These are phyloP conservation scores for Jacana jacana DNA, from an alignment of 2,113 vertebrate genomes.

Conservation along the genomic window DNA sequence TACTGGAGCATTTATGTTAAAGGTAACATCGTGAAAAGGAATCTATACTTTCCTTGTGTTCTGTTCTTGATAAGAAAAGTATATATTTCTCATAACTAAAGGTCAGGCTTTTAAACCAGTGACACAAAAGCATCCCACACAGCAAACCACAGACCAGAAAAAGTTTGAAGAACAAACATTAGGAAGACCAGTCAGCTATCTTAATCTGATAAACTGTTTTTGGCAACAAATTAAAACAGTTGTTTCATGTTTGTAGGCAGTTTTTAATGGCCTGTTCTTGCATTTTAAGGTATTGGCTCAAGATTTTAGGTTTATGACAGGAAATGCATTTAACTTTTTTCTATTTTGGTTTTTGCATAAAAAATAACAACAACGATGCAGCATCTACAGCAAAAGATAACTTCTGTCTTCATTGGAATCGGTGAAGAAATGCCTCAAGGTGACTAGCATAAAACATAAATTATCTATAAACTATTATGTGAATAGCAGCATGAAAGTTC, in stretches of 20 bases:
- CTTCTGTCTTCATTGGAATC: background rate
- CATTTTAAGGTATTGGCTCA: background rate
- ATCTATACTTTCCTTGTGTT: background rate
- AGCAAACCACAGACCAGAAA: background rate
- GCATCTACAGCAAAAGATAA: background rate
- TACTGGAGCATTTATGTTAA: background rate
- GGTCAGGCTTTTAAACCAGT: background rate
- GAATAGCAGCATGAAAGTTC: background rate
- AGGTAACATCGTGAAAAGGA: background rate
- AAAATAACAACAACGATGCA: background rate
- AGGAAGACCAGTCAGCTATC: background rate
- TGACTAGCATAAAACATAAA: background rate
- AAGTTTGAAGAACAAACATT: background rate
- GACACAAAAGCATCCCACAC: background rate
- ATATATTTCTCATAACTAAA: background rate
- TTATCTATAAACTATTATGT: background rate
- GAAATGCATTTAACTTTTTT: background rate
- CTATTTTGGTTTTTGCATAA: background rate
- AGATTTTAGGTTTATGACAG: background rate
- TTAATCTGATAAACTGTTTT: background rate
- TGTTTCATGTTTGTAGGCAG: background rate
- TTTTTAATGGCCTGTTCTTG: background rate
- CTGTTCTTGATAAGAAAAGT: background rate
- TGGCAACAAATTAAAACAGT: slow-evolving; percentile 13
- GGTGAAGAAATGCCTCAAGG: background rate